phyloP scores from a whole-genome alignment of 1,140 invertebrate species.

The Drosophila biarmipes region DNA sequence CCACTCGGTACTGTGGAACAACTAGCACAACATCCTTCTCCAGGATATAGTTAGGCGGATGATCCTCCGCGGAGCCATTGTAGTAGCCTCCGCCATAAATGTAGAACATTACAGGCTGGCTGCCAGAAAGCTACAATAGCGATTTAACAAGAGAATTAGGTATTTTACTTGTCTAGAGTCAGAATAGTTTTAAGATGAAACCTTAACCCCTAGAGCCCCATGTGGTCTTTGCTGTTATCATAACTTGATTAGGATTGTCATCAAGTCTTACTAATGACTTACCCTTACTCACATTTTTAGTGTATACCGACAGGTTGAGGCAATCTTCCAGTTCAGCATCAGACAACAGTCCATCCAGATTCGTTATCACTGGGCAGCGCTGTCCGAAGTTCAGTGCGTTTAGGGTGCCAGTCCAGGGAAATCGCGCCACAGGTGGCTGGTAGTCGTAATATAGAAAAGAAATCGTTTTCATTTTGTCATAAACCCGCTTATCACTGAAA shows the following conservation, averaged over 20 bases:
- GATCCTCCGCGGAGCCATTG: constrained; percentile 85
- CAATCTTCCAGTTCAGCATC: constrained; percentile 77
- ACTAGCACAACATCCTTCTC: constrained; percentile 91
- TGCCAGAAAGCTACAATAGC: constrained; percentile 47
- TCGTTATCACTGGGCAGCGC: constrained; percentile 79
- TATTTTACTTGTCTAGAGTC: neutral
- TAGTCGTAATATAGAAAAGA: constrained; percentile 5
- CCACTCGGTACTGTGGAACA: constrained; percentile 91
- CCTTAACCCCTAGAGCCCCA: neutral
- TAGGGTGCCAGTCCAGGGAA: constrained; percentile 55
- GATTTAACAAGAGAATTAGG: neutral
- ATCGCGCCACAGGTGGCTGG: constrained; percentile 65
- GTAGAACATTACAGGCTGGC: constrained; percentile 80
- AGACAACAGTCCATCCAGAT: constrained; percentile 41
- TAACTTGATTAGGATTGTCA: neutral
- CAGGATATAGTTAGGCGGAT: constrained; percentile 90
- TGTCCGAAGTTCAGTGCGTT: constrained; percentile 69
- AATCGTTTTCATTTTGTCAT: constrained; percentile 15
- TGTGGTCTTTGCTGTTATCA: neutral
- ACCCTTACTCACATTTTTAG: constrained; percentile 71
- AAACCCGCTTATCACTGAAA: constrained; percentile 39
- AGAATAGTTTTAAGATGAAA: neutral
- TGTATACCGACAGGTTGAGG: constrained; percentile 76
- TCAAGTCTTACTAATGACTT: neutral
- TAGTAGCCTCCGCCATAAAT: constrained; percentile 82